A percentile compares a stretch with the other conserved stretches of the same genome.
Evolutionary conservation across 1,140 invertebrate genomes (phyloP).

Genomic region (Lepidotrigona ventralis): DNA sequence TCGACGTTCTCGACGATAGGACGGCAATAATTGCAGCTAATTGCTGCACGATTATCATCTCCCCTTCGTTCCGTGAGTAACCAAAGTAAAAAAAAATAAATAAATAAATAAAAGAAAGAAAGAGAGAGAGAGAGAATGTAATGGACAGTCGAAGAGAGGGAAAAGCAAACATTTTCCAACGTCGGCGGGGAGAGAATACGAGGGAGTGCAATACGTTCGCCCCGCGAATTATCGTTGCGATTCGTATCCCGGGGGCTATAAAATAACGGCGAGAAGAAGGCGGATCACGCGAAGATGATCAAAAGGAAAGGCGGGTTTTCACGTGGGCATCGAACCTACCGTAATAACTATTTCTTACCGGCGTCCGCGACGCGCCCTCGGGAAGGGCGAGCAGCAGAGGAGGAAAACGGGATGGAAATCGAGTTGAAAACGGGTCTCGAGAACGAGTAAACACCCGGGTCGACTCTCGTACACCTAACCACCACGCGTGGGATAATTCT

Average conservation of each 20-base stretch:
- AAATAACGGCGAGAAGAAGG: conserved; percentile 31
- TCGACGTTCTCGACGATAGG: not conserved
- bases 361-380: conserved; percentile 15
- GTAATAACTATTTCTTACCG: conserved; percentile 54
- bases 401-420: conserved; percentile 44
- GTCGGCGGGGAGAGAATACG: too few species aligned
- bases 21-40: not conserved
- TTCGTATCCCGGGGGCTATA: conserved; percentile 10
- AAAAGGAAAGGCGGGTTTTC: conserved; percentile 38
- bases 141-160: not conserved
- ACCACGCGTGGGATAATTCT: conserved; percentile 77
- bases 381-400: not conserved
- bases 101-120: not conserved
- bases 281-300: conserved; percentile 41
- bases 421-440: conserved; percentile 50
- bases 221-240: not conserved
- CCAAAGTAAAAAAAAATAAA: not conserved
- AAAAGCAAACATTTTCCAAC: not conserved
- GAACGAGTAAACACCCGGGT: conserved; percentile 53
- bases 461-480: conserved; percentile 51
- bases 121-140: not conserved
- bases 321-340: conserved; percentile 54
- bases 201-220: conserved; percentile 16
- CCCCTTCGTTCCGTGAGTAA: not conserved
- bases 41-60: not conserved